Evolutionary conservation across 2,888 invertebrate genomes (phyloP), one percentile per base, ranked within the genome.

Genomic region (Epicampocera succincta): DNA sequence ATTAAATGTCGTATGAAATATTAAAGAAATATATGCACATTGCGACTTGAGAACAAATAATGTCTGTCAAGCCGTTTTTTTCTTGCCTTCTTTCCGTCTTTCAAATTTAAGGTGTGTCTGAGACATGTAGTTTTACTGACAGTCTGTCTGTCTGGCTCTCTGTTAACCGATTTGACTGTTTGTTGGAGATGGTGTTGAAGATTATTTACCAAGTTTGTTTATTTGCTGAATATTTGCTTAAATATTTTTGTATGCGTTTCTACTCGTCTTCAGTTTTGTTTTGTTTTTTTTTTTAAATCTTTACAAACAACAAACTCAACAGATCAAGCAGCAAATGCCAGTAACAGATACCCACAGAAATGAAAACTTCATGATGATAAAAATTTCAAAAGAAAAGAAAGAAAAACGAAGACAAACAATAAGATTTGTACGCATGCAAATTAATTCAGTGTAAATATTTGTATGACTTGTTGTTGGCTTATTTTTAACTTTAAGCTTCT

Each of bases 381-480:
- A 60, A 60, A 68, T 33, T 4, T 29, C 6, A 29, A 29, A 29
- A 29, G 6, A 29, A 29, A 29, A 29, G 6, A n/a, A n/a, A n/a
- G n/a, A 29, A 29, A 33, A 5, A 33, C 3, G 8, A 33, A 33
- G 8, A 33, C 33, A 33, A 33, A 74, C 56, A 52, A 60, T 68
- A 17, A 76, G 60, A 76, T 76, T 61, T 69, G 76, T 65, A 78
- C 69, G 74, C 82, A 82, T 82, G 82, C 82, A 82, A 82, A 78
- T 82, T 82, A 82, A 78, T 78, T 78, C 71, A 71, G 44, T 60
- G 74, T 75, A 82, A 82, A 82, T 82, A 82, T 82, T 78, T 78
- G 66, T 46, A 44, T 65, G 25, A 33, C 33, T 33, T 33, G 33
- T 33, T 61, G 25, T 33, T 33, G 33, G 6, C 33, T 33, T 33